phyloP scores from a whole-genome alignment of 2,797 vertebrate genomes.

The Pampus argenteus region DNA sequence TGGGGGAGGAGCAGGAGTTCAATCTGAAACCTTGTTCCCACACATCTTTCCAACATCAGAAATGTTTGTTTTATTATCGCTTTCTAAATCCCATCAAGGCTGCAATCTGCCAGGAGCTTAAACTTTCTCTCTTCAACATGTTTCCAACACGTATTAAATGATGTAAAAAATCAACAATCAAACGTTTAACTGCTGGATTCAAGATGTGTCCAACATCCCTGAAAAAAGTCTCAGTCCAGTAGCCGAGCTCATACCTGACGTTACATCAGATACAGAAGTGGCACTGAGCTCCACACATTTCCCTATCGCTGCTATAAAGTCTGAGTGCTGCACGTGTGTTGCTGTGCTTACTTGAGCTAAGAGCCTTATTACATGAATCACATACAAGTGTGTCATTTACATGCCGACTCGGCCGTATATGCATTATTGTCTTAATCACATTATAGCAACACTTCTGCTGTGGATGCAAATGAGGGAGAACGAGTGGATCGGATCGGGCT shows the following conservation, averaged over 20 bases:
- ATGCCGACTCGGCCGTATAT: neutral
- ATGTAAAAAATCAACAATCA: too few species aligned
- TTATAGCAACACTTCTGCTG: neutral
- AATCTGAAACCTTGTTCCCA: too few species aligned
- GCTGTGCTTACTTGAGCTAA: conserved; percentile 2
- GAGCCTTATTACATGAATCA: conserved; percentile 25
- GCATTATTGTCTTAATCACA: conserved; percentile 27
- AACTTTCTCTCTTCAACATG: too few species aligned
- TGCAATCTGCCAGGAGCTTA: too few species aligned
- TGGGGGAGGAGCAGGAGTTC: too few species aligned
- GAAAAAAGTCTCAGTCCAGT: too few species aligned
- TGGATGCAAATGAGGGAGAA: conserved; percentile 32
- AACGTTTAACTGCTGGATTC: too few species aligned
- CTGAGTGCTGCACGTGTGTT: neutral
- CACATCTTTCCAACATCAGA: too few species aligned
- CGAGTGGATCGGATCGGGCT: conserved; percentile 39
- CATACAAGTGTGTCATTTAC: conserved; percentile 1
- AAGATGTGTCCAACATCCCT: too few species aligned
- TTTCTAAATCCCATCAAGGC: too few species aligned
- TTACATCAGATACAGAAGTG: neutral
- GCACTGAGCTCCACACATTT: neutral
- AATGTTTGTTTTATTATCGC: too few species aligned
- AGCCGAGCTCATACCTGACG: neutral
- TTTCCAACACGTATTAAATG: too few species aligned
- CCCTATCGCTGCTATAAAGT: neutral